A percentile compares a stretch with the other conserved stretches of the same genome.
phyloP scores from a whole-genome alignment of 30 jellyfish, hydroid and myxozoan species.

The Haliclystus octoradiatus region DNA sequence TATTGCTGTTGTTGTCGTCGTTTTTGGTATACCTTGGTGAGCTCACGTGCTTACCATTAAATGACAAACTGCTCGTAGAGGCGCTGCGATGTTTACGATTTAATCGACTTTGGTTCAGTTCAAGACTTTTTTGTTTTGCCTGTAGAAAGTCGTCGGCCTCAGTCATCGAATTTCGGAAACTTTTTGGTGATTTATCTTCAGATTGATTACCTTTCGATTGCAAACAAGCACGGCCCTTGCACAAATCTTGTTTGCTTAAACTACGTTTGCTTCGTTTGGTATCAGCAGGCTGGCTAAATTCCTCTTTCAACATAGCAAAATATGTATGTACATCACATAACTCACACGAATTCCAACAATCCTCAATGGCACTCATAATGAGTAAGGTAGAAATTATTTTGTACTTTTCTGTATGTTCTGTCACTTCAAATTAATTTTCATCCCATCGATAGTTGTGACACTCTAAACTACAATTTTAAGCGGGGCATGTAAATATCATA shows the following conservation, averaged over 20 bases:
- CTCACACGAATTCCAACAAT: background rate
- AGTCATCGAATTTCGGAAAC: background rate
- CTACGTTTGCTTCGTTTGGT: background rate
- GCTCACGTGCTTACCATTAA: background rate
- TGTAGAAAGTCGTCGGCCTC: conserved; percentile 1
- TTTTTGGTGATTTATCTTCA: background rate
- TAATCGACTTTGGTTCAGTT: background rate
- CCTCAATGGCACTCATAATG: background rate
- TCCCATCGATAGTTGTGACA: background rate
- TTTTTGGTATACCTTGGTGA: background rate
- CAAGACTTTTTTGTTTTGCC: background rate
- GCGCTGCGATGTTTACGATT: background rate
- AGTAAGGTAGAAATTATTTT: background rate
- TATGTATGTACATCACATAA: background rate
- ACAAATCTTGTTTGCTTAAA: background rate
- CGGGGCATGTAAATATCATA: background rate
- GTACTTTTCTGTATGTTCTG: background rate
- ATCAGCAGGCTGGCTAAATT: conserved; percentile 3
- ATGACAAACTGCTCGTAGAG: background rate
- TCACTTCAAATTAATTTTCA: background rate
- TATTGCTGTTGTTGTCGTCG: conserved; percentile 8
- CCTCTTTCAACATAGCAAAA: background rate
- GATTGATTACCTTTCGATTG: background rate
- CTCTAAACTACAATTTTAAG: background rate
- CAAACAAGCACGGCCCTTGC: background rate